Conservation (phyloP, 2,113 vertebrate species). For the Alouatta palliata region DNA sequence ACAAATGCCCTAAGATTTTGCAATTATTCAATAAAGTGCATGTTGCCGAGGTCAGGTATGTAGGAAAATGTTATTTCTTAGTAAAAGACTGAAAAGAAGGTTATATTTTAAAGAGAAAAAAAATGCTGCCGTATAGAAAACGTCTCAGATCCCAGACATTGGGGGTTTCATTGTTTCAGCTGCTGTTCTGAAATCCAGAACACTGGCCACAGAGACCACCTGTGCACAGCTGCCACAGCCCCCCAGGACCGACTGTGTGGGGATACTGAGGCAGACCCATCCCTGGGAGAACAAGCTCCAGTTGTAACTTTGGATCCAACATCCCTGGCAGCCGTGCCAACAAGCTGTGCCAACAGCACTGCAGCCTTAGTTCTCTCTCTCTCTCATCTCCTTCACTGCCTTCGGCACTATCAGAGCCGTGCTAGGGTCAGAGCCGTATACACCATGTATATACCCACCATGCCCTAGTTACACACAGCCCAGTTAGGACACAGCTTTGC, state of each 20-base stretch:
- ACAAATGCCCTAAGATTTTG: rapidly evolving
- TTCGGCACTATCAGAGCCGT: background rate
- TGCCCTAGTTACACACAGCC: too few relatives aligned
- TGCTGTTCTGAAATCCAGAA: background rate
- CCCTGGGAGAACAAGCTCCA: background rate
- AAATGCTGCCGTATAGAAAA: background rate
- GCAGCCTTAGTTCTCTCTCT: background rate
- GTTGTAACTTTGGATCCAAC: background rate
- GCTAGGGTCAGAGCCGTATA: too few relatives aligned
- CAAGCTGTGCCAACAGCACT: background rate
- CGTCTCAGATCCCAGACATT: background rate
- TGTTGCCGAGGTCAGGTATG: background rate
- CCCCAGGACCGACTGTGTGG: background rate
- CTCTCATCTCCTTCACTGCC: background rate
- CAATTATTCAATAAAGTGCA: background rate
- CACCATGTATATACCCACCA: too few relatives aligned
- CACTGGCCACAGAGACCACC: background rate
- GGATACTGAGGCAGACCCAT: background rate
- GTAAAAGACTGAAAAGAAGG: background rate
- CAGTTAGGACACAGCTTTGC: too few relatives aligned
- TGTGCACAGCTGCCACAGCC: background rate
- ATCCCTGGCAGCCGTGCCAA: background rate
- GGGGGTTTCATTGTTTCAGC: too few relatives aligned
- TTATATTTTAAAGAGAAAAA: background rate
- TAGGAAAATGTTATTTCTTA: background rate